A percentile compares a stretch with the other conserved stretches of the same genome.
These are phyloP conservation scores for Orius insidiosus DNA, from an alignment of 1,140 invertebrate genomes.

Conservation along the genomic window DNA sequence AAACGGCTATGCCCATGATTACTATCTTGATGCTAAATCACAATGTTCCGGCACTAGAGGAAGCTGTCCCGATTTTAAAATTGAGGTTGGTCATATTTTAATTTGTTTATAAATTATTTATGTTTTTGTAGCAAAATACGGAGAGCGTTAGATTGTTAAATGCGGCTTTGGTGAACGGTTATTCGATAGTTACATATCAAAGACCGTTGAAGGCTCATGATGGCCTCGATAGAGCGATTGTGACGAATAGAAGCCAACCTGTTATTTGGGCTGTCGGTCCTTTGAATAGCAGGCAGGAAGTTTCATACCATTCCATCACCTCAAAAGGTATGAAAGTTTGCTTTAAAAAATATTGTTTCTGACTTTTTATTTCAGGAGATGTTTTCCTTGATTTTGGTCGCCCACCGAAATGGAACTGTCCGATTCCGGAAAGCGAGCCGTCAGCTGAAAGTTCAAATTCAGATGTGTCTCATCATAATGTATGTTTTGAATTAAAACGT, in stretches of 20 bases:
- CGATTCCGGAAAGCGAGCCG: conserved; percentile 55
- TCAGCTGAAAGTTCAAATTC: too few species aligned
- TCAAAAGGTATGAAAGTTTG: conserved; percentile 24
- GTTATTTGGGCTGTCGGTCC: conserved; percentile 83
- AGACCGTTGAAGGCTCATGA: conserved; percentile 60
- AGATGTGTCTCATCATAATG: too few species aligned
- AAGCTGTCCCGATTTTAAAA: conserved; percentile 61
- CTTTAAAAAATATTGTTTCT: conserved; percentile 3
- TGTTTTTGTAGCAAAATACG: conserved; percentile 37
- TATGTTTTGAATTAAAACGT: too few species aligned
- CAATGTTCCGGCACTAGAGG: conserved; percentile 69
- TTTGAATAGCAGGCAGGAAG: conserved; percentile 60
- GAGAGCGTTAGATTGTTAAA: conserved; percentile 69
- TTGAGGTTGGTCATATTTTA: too few species aligned
- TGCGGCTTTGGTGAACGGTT: conserved; percentile 77
- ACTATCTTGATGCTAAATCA: conserved; percentile 66
- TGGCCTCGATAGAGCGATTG: conserved; percentile 48
- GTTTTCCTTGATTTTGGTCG: conserved; percentile 72
- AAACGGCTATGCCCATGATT: conserved; percentile 64
- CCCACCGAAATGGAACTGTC: conserved; percentile 80
- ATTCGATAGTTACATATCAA: conserved; percentile 84
- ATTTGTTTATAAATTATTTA: too few species aligned
- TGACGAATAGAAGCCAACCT: conserved; percentile 57
- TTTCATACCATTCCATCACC: conserved; percentile 56
- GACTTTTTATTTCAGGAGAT: conserved; percentile 31